phyloP scores from a whole-genome alignment of 2,113 vertebrate genomes.

The Crocuta crocuta region DNA sequence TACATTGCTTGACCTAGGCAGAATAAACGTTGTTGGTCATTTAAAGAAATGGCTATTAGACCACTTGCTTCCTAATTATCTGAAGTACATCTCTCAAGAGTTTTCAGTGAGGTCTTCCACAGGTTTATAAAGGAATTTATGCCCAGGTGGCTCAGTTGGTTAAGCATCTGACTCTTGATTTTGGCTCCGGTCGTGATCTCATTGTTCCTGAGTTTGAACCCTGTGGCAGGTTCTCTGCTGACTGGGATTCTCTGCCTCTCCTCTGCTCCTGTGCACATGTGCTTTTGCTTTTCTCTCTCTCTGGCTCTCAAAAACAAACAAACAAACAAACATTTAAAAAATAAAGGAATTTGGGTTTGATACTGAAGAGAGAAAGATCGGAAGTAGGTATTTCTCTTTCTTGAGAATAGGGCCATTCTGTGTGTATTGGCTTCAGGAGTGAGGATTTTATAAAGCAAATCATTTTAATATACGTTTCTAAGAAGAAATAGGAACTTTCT shows the following conservation, averaged over 20 bases:
- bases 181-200: too few species aligned
- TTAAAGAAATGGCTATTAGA: background rate
- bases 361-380: background rate
- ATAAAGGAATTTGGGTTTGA: background rate
- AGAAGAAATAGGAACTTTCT: conserved; percentile 35
- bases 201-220: too few species aligned
- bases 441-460: conserved; percentile 32
- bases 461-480: conserved; percentile 45
- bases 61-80: conserved; percentile 18
- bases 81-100: background rate
- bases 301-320: too few species aligned
- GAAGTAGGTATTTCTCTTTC: background rate
- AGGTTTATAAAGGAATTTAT: background rate
- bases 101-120: background rate
- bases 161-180: too few species aligned
- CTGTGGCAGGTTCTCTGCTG: too few species aligned
- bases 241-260: too few species aligned
- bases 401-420: background rate
- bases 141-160: too few species aligned
- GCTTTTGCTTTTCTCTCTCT: too few species aligned
- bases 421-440: conserved; percentile 1
- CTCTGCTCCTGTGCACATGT: too few species aligned
- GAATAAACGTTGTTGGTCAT: background rate
- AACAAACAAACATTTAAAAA: too few species aligned
- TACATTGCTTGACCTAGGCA: background rate